These are phyloP conservation scores for Chrysolina oricalcia DNA, from an alignment of 2,888 invertebrate species.

Conservation along the genomic window DNA sequence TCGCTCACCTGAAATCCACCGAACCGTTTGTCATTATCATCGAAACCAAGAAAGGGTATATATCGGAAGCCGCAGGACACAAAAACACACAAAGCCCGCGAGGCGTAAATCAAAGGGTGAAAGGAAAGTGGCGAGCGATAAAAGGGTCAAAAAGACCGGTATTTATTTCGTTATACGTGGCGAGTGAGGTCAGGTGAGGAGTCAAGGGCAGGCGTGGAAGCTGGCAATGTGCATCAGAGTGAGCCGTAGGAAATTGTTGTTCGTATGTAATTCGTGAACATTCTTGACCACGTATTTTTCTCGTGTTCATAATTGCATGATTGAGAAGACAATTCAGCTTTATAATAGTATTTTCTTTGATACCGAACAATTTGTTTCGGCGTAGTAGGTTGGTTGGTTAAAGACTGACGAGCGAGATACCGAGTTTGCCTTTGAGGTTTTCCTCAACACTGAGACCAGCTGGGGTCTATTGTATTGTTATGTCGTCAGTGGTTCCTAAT, in stretches of 20 bases:
- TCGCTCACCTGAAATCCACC: not conserved
- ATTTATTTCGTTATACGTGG: slow-evolving; percentile 46
- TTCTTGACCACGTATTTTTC: not conserved
- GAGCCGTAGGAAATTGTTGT: not conserved
- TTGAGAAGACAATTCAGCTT: too few species aligned
- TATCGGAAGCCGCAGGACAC: slow-evolving; percentile 35
- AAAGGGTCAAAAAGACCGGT: slow-evolving; percentile 43
- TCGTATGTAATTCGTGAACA: not conserved
- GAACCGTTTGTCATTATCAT: slow-evolving; percentile 5
- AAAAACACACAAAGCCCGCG: slow-evolving; percentile 36
- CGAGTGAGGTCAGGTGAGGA: slow-evolving; percentile 42
- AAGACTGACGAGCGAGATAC: too few species aligned
- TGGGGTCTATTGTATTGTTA: too few species aligned
- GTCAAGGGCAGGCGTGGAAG: slow-evolving; percentile 40
- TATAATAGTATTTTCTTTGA: too few species aligned
- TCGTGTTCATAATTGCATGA: too few species aligned
- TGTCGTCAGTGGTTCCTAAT: too few species aligned
- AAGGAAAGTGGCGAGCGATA: slow-evolving; percentile 38
- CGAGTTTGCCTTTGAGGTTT: too few species aligned
- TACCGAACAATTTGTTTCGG: too few species aligned
- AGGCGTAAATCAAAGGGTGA: slow-evolving; percentile 44
- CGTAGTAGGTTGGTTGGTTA: too few species aligned
- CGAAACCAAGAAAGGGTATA: slow-evolving; percentile 25
- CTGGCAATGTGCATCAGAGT: not conserved
- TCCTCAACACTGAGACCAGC: too few species aligned